phyloP scores from a whole-genome alignment of 2,113 vertebrate species.

The Phainopepla nitens region DNA sequence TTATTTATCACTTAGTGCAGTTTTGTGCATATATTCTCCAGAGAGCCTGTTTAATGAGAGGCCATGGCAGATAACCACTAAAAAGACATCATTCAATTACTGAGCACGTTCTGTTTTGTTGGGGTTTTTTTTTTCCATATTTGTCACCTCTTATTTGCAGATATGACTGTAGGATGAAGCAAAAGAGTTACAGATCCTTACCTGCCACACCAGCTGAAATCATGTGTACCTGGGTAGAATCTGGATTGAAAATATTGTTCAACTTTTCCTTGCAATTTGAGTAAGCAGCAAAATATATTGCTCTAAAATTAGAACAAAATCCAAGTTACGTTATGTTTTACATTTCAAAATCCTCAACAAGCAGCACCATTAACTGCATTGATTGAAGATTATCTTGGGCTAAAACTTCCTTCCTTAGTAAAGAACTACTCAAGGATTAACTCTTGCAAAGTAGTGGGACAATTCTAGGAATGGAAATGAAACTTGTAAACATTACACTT shows the following conservation, averaged over 20 bases:
- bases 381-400: neutral
- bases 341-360: rapidly evolving
- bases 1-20: neutral
- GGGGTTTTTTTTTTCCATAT: neutral
- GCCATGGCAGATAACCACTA: neutral
- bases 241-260: conserved; percentile 86
- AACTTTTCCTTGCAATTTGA: conserved; percentile 93
- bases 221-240: conserved; percentile 95
- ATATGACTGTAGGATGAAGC: neutral
- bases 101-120: neutral
- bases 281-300: conserved; percentile 98
- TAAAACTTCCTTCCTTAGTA: neutral
- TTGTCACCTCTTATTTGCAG: neutral
- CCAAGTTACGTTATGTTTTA: neutral
- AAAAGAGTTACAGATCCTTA: conserved; percentile 73
- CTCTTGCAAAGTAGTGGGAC: neutral
- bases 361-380: neutral
- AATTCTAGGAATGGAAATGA: neutral
- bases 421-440: neutral
- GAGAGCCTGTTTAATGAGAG: neutral
- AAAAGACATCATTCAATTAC: neutral
- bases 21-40: neutral
- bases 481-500: neutral
- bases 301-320: conserved; percentile 77
- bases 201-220: conserved; percentile 94